Base-by-base conservation (phyloP, 1,140 invertebrate species). In the Gryon sp. region DNA sequence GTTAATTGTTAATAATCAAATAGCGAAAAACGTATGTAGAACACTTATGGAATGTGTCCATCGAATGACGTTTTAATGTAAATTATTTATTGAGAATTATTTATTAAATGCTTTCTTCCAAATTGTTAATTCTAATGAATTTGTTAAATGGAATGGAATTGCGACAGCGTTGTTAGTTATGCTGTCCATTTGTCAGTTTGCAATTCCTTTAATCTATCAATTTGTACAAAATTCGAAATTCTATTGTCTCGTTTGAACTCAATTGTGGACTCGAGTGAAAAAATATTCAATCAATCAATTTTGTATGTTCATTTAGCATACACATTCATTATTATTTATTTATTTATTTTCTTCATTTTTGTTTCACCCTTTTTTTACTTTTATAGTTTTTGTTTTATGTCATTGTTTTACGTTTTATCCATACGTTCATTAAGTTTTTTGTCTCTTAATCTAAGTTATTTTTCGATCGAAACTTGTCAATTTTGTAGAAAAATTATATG, bases 31-130 rank as follows among this genome's bases (percentile, higher is more conserved):
- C 8, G 15, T 7, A 15, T 28, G 43, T 38, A 8, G 19, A 14
- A 46, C 30, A 41, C 57, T 57, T 19, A 26, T 26, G 16, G 20
- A 9, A 43, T n/a, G 19, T 19, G 34, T 50, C 16, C 30, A n/a
- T 8, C 9, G 14, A n/a, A n/a, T n/a, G n/a, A n/a, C n/a, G n/a
- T n/a, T n/a, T n/a, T n/a, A n/a, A n/a, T 43, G 19, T 48, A n/a
- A 20, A 60, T 60, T 70, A 60, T 70, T 60, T 70, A 60, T 70
- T 63, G 16, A 11, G 59, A 41, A 65, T 50, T 73, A 73, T 73
- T 73, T 73, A 73, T 73, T 63, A 7, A 19, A 15, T 3, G 15
- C 1, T 73, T 63, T 73, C 19, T 15, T 19, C 3, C 8, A 57
- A 73, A 55, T 41, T 65, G 69, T 65, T 65, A n/a, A n/a, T n/a